Evolutionary conservation across 1,140 invertebrate species (phyloP).

Genomic region (Phortica variegata): DNA sequence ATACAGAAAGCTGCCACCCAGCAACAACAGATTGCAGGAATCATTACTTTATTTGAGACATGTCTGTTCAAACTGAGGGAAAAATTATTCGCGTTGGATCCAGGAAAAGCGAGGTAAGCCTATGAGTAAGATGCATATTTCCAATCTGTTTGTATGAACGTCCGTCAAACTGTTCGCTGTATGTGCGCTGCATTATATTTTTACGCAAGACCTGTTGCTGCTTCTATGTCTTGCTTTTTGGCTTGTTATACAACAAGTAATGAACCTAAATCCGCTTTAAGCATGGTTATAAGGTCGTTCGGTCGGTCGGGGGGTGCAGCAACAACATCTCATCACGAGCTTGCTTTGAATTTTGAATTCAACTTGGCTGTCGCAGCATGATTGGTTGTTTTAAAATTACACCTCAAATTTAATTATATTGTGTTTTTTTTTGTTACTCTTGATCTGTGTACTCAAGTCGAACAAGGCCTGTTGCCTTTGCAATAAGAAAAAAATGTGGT

Average conservation of each 20-base stretch:
- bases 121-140: conserved; percentile 29
- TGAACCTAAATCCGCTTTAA: neutral
- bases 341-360: no score
- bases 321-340: no score
- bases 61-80: conserved; percentile 28
- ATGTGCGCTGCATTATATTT: conserved; percentile 5
- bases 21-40: neutral
- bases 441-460: no score
- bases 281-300: no score
- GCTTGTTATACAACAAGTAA: neutral
- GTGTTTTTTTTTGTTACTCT: no score
- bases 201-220: conserved; percentile 34
- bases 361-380: no score
- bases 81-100: conserved; percentile 65
- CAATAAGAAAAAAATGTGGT: no score
- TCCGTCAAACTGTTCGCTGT: conserved; percentile 2
- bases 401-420: no score
- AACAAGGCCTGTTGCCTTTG: no score
- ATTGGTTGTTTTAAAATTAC: no score
- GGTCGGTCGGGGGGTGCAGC: no score
- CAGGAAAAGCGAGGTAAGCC: conserved; percentile 67
- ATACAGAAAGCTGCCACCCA: no score
- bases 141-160: conserved; percentile 30
- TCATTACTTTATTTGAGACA: conserved; percentile 9
- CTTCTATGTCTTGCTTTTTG: conserved; percentile 12